Conservation (phyloP, 2,797 vertebrate genomes). For the Otolemur crassicaudatus region DNA sequence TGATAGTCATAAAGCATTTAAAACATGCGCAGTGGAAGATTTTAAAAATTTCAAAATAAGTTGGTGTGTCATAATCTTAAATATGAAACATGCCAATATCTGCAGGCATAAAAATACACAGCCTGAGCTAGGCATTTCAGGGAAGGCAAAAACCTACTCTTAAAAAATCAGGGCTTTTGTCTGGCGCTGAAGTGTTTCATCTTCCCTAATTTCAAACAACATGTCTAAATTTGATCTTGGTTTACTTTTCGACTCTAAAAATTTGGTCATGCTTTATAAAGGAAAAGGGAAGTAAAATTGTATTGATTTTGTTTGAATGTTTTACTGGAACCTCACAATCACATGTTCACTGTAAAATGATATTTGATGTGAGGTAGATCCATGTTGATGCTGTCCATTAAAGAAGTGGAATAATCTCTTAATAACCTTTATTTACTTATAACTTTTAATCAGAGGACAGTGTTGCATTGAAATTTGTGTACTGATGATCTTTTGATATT, state of each 20-base stretch:
- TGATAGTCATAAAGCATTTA: constrained; percentile 90
- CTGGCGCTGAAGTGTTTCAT: constrained; percentile 71
- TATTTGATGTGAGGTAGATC: constrained; percentile 38
- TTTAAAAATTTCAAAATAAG: constrained; percentile 91
- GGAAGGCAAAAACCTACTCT: constrained; percentile 81
- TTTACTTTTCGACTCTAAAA: constrained; percentile 70
- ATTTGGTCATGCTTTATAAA: constrained; percentile 36
- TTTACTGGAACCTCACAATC: constrained; percentile 49
- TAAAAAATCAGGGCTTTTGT: constrained; percentile 81
- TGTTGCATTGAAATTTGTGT: constrained; percentile 23
- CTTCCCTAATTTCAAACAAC: constrained; percentile 69
- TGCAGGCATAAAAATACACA: constrained; percentile 85
- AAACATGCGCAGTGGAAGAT: constrained; percentile 89
- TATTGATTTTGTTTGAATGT: constrained; percentile 58
- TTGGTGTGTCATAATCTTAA: constrained; percentile 91
- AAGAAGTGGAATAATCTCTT: constrained; percentile 17
- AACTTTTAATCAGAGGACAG: constrained; percentile 30
- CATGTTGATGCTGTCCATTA: neutral
- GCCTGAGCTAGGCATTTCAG: constrained; percentile 83
- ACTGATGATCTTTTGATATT: constrained; percentile 52
- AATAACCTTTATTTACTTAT: constrained; percentile 6
- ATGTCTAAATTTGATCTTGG: constrained; percentile 73
- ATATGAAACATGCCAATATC: constrained; percentile 89
- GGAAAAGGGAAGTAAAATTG: constrained; percentile 65
- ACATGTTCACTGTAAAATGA: constrained; percentile 38